Evolutionary conservation across 2,888 invertebrate species (phyloP), one percentile per base, ranked within the genome.

Genomic region (Gari tellinella): DNA sequence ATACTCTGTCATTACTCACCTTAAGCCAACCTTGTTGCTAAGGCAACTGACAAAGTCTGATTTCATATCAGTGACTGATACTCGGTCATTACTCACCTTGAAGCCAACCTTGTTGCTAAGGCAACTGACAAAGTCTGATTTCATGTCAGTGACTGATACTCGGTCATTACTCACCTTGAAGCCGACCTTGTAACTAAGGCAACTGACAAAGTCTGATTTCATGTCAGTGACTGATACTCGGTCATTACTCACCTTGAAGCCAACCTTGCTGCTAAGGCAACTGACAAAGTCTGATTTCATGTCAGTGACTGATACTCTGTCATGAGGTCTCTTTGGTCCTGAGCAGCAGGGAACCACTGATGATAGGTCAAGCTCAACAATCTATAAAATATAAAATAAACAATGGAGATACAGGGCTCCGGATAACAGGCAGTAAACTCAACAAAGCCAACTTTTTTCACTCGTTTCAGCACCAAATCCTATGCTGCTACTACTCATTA

Each of bases 251-350:
- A 98, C 98, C 89, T 92, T 92, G 81, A 92, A 92, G 23, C 92
- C 90, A 8, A 89, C 75, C 94, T 97, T 98, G 88, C 94, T 97
- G 15, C 94, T 94, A 14, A 99, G 94, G 85, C 98, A 99, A 0
- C 94, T 93, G 17, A 93, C 92, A 92, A 99, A 99, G 92, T 99
- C 99, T 14, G 93, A 92, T 91, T 97, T 97, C 97, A 99, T 97
- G 48, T 96, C 95, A 0, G 94, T 93, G 0, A 99, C 97, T 0
- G 97, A 94, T 3, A 99, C 98, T 23, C 97, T 94, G 93, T 99
- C 99, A 85, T 99, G 99, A 0, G 99, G 99, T 58, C 99, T 93
- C 91, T 99, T 99, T 0, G 99, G 99, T 0, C 99, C 99, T 70
- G 98, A 98, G 15, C 99, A 96, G 21, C 97, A 98, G 1, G 99